A percentile compares a stretch with the other conserved stretches of the same genome.
These are phyloP conservation scores for Drosophila putrida DNA, from an alignment of 2,888 invertebrate genomes.

Conservation along the genomic window DNA sequence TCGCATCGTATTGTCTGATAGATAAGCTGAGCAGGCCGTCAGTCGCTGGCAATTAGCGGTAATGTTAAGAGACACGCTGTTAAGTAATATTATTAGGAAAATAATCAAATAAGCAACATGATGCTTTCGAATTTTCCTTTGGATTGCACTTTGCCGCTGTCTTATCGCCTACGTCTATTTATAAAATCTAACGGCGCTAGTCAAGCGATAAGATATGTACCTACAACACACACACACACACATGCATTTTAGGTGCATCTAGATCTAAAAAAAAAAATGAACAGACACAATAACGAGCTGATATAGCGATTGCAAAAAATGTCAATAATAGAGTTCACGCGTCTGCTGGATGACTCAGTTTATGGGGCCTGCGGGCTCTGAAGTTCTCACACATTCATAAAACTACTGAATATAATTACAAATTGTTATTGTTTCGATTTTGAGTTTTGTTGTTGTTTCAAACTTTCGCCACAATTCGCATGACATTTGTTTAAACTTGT, in stretches of 20 bases:
- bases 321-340: conserved; percentile 55
- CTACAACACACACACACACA: conserved; percentile 4
- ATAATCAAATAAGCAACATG: conserved; percentile 15
- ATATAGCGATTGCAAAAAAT: conserved; percentile 37
- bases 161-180: conserved; percentile 51
- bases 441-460: conserved; percentile 18
- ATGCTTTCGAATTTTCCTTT: conserved; percentile 12
- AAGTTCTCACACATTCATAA: conserved; percentile 48
- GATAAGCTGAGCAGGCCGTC: conserved; percentile 8
- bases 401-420: conserved; percentile 51
- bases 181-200: conserved; percentile 38
- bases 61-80: conserved; percentile 18
- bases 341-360: conserved; percentile 61
- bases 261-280: conserved; percentile 13
- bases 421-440: conserved; percentile 48
- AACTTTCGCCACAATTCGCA: conserved; percentile 66
- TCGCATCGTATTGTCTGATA: conserved; percentile 3
- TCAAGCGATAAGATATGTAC: conserved; percentile 37
- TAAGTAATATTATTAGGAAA: conserved; percentile 28
- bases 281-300: conserved; percentile 30
- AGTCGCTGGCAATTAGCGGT: conserved; percentile 1
- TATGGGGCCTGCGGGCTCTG: conserved; percentile 11
- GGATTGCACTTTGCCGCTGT: conserved; percentile 20
- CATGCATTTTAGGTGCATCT: conserved; percentile 32
- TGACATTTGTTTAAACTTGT: conserved; percentile 70